phyloP scores from a whole-genome alignment of 2,797 vertebrate genomes.

The Acrossocheilus fasciatus region DNA sequence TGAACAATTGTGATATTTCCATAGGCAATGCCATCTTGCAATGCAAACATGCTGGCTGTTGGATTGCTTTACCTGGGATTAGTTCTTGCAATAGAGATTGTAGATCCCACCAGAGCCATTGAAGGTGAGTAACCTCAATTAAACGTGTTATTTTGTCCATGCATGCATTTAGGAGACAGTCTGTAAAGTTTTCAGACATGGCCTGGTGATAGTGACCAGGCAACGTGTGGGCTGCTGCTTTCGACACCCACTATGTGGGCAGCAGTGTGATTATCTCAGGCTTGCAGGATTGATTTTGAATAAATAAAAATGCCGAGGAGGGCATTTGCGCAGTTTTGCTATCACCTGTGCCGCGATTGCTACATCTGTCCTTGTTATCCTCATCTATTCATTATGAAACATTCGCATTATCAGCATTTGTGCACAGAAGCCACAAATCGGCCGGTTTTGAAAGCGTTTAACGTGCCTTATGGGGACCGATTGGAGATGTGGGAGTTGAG shows the following conservation, averaged over 20 bases:
- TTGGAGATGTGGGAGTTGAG: conserved; percentile 21
- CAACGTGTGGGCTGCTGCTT: conserved; percentile 17
- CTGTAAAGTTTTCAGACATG: conserved; percentile 46
- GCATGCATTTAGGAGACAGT: conserved; percentile 29
- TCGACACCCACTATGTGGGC: conserved; percentile 25
- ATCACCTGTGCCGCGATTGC: conserved; percentile 41
- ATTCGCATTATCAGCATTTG: neutral
- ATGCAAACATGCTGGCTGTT: conserved; percentile 79
- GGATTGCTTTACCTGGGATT: conserved; percentile 79
- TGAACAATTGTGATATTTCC: conserved; percentile 73
- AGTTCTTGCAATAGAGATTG: conserved; percentile 73
- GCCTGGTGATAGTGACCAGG: conserved; percentile 27
- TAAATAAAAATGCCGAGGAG: neutral
- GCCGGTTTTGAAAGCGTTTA: conserved; percentile 7
- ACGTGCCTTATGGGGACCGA: neutral
- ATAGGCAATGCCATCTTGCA: conserved; percentile 74
- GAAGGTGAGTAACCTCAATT: conserved; percentile 77
- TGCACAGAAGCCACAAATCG: neutral
- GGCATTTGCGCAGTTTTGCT: conserved; percentile 29
- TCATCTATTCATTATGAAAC: conserved; percentile 10
- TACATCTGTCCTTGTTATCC: conserved; percentile 1
- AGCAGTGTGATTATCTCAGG: neutral
- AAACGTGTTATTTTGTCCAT: conserved; percentile 10
- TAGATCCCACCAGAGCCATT: conserved; percentile 71
- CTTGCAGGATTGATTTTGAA: neutral